Evolutionary conservation across 2,113 vertebrate genomes (phyloP).

Genomic region (Illadopsis cleaveri): DNA sequence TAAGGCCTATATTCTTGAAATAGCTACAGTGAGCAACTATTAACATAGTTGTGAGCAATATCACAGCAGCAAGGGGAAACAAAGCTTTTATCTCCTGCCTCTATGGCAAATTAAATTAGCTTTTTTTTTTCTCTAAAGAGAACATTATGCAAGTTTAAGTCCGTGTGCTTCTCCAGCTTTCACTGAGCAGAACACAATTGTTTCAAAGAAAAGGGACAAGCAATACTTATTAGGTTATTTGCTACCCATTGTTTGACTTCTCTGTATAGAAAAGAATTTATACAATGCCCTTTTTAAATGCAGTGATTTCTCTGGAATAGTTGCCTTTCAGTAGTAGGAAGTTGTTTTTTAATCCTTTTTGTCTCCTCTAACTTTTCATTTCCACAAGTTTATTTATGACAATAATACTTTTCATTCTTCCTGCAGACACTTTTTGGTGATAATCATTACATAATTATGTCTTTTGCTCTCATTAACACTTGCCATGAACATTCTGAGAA

Average conservation of each 20-base stretch:
- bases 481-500: background rate
- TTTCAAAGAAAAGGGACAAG: background rate
- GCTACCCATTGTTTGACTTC: background rate
- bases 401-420: background rate
- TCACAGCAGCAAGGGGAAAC: background rate
- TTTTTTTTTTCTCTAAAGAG: background rate
- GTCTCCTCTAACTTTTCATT: background rate
- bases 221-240: background rate
- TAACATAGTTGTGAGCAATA: background rate
- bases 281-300: background rate
- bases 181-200: background rate
- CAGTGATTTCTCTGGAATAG: background rate
- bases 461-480: background rate
- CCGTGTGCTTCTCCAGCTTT: background rate
- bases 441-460: background rate
- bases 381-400: background rate
- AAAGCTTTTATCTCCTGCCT: background rate
- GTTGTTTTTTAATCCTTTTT: background rate
- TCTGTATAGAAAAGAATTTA: background rate
- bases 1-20: background rate
- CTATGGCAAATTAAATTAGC: background rate
- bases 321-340: background rate
- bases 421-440: background rate
- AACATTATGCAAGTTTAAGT: background rate
- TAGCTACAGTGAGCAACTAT: background rate